Percentiles rank a stretch among this genome's conserved stretches.
Evolutionary conservation across 2,797 vertebrate genomes (phyloP).

Genomic region (Semaprochilodus insignis): DNA sequence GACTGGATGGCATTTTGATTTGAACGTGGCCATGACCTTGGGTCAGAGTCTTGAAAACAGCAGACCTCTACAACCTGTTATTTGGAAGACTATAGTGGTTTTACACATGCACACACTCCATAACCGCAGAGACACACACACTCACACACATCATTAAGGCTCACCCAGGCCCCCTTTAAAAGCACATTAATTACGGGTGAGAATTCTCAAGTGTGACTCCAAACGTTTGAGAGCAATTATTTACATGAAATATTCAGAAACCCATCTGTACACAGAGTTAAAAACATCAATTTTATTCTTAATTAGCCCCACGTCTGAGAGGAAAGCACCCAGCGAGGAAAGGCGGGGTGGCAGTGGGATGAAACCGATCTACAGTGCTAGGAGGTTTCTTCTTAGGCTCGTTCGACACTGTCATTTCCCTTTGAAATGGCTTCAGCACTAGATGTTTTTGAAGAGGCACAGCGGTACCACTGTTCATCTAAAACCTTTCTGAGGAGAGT

Average conservation of each 20-base stretch:
- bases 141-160: conserved; percentile 21
- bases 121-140: conserved; percentile 6
- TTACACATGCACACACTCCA: conserved; percentile 3
- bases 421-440: conserved; percentile 7
- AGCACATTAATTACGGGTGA: conserved; percentile 49
- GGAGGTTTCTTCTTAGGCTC: neutral
- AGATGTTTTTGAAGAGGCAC: conserved; percentile 2
- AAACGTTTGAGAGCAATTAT: conserved; percentile 47
- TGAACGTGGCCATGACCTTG: conserved; percentile 12
- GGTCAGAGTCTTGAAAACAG: neutral
- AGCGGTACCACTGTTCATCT: conserved; percentile 3
- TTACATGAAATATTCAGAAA: conserved; percentile 39
- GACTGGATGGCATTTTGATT: neutral
- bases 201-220: conserved; percentile 40
- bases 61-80: neutral
- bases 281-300: conserved; percentile 16
- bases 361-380: conserved; percentile 4
- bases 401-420: conserved; percentile 12
- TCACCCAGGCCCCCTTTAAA: conserved; percentile 39
- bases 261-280: conserved; percentile 37
- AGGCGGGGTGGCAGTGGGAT: too few species aligned
- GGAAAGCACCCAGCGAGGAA: neutral
- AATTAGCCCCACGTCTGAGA: conserved; percentile 28
- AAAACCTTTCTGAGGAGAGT: conserved; percentile 10
- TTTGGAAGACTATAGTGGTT: neutral